A percentile compares a stretch with the other conserved stretches of the same genome.
These are phyloP conservation scores for Corydoras maculifer DNA, from an alignment of 2,113 vertebrate species.

Conservation along the genomic window DNA sequence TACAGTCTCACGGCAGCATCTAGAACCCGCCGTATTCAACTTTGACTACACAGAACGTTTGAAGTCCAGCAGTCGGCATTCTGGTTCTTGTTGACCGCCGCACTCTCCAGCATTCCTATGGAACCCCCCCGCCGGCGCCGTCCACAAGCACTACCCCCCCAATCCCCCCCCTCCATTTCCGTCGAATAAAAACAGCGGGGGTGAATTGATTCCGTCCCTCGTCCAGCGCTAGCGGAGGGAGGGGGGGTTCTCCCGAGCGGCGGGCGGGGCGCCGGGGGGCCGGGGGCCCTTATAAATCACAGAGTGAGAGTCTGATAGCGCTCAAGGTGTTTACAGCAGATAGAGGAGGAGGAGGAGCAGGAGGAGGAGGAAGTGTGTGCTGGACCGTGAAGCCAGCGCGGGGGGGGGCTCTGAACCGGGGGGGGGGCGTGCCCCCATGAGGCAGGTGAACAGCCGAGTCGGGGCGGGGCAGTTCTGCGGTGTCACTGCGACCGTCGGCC, in stretches of 20 bases:
- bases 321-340: slow-evolving; percentile 63
- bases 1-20: no score
- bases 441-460: slow-evolving; percentile 31
- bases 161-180: slow-evolving; percentile 30
- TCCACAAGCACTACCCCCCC: slow-evolving; percentile 5
- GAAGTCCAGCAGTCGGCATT: no score
- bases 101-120: not conserved
- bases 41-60: no score
- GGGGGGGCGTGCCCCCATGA: slow-evolving; percentile 40
- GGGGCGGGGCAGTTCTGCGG: no score
- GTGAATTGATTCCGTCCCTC: slow-evolving; percentile 26
- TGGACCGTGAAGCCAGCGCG: slow-evolving; percentile 47
- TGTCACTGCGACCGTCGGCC: no score
- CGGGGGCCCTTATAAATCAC: slow-evolving; percentile 53
- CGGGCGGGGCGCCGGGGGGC: slow-evolving; percentile 19
- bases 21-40: no score
- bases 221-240: slow-evolving; percentile 24
- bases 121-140: slow-evolving; percentile 12
- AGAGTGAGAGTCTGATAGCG: slow-evolving; percentile 48
- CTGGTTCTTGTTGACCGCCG: no score
- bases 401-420: slow-evolving; percentile 39
- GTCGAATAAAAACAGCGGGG: slow-evolving; percentile 28
- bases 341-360: slow-evolving; percentile 52
- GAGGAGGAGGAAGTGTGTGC: slow-evolving; percentile 50
- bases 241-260: slow-evolving; percentile 16